Evolutionary conservation across 2,888 invertebrate genomes (phyloP), one percentile per base, ranked within the genome.

Genomic region (Stictocephala bisonia): DNA sequence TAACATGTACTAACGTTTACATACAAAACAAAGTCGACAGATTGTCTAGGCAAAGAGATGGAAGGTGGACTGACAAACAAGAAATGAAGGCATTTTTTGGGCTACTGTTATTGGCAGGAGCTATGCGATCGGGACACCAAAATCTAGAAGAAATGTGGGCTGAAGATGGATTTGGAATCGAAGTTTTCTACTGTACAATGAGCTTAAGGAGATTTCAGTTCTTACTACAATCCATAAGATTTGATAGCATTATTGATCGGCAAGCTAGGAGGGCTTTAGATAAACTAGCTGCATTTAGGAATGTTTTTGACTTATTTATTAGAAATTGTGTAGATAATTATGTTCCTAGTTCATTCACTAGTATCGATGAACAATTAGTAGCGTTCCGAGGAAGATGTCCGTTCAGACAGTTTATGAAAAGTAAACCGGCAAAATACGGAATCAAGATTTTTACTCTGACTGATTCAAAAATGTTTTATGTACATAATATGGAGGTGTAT

Each of bases 351-450:
- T n/a, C n/a, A n/a, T n/a, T n/a, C n/a, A n/a, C n/a, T n/a, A n/a
- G n/a, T n/a, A n/a, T n/a, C n/a, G n/a, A n/a, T n/a, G n/a, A n/a
- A n/a, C n/a, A n/a, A n/a, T n/a, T n/a, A n/a, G n/a, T n/a, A n/a
- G n/a, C n/a, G n/a, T n/a, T n/a, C n/a, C n/a, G n/a, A n/a, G n/a
- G 35, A 35, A 7, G 29, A 29, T 70, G 56, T 22, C 9, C 40
- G 2, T 70, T 70, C 18, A 53, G 70, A 22, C 70, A 70, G 31
- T 70, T 22, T 15, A 53, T 70, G 31, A 70, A 53, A 24, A 56
- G 41, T n/a, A 70, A 70, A 56, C 53, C 70, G 13, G 70, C 70
- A 15, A 70, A 70, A 70, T 70, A 70, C 40, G 70, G 70, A 11
- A 56, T 70, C 3, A 67, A 67, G 15, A 50, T 67, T 7, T 67